Evolutionary conservation across 2,888 invertebrate genomes (phyloP).

Genomic region (Bellardia bayeri): DNA sequence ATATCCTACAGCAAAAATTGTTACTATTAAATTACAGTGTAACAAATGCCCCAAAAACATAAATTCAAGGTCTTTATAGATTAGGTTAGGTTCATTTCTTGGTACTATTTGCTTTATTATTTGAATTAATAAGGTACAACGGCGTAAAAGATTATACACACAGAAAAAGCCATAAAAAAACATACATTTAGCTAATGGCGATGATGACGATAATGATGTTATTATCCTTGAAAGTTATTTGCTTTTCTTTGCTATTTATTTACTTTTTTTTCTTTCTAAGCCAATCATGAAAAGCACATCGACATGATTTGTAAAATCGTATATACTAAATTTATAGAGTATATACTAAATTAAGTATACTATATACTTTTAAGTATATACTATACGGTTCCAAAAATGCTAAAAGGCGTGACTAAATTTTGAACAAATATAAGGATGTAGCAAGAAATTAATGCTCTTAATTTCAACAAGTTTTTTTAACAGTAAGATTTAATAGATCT

Average conservation of each 20-base stretch:
- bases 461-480: too few species aligned
- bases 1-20: too few species aligned
- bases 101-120: neutral
- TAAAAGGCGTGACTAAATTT: too few species aligned
- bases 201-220: constrained; percentile 31
- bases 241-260: neutral
- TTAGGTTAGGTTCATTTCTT: constrained; percentile 3
- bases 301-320: constrained; percentile 39
- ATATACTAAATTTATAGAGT: constrained; percentile 8
- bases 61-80: neutral
- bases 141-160: constrained; percentile 28
- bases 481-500: too few species aligned
- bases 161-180: constrained; percentile 21
- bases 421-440: too few species aligned
- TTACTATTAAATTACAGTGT: too few species aligned
- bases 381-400: too few species aligned
- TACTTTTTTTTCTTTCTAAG: neutral
- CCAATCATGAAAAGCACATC: constrained; percentile 41
- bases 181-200: neutral
- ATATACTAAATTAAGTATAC: too few species aligned
- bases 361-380: too few species aligned
- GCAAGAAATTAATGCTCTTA: too few species aligned
- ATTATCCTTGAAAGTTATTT: constrained; percentile 58
- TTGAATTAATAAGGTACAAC: constrained; percentile 19
- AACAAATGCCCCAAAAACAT: neutral